phyloP scores from a whole-genome alignment of 2,888 invertebrate genomes.

The Dysmachus trigonus region DNA sequence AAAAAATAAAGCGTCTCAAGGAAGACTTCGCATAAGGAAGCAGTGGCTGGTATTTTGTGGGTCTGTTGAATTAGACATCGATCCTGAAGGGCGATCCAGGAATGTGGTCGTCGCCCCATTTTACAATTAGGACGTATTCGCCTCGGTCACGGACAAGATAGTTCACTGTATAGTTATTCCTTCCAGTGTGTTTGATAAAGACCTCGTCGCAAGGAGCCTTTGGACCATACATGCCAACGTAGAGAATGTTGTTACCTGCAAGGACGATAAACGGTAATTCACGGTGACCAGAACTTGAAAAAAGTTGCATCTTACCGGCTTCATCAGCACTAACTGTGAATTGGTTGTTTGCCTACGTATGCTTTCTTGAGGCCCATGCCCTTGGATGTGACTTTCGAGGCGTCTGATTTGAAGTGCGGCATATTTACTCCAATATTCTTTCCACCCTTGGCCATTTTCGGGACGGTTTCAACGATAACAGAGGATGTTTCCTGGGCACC shows the following conservation, averaged over 20 bases:
- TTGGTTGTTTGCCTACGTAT: slow-evolving; percentile 90
- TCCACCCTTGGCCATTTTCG: slow-evolving; percentile 79
- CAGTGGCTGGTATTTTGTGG: background rate
- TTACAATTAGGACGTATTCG: slow-evolving; percentile 93
- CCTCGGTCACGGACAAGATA: slow-evolving; percentile 93
- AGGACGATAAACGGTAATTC: slow-evolving; percentile 43
- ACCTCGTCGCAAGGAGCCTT: slow-evolving; percentile 98
- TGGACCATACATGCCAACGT: slow-evolving; percentile 95
- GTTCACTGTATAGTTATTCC: slow-evolving; percentile 91
- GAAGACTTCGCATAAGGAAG: background rate
- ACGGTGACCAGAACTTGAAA: background rate
- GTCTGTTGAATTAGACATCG: slow-evolving; percentile 58
- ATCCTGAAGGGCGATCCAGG: slow-evolving; percentile 88
- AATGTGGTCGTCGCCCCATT: slow-evolving; percentile 98
- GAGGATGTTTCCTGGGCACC: slow-evolving; percentile 93
- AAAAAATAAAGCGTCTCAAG: background rate
- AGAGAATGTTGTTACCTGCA: slow-evolving; percentile 92
- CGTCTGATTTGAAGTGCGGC: slow-evolving; percentile 92
- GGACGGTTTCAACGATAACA: slow-evolving; percentile 91
- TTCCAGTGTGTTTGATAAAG: slow-evolving; percentile 90
- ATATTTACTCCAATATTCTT: slow-evolving; percentile 77
- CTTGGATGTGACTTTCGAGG: slow-evolving; percentile 87
- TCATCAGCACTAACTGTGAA: slow-evolving; percentile 90
- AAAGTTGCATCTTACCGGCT: slow-evolving; percentile 75
- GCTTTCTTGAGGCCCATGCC: slow-evolving; percentile 97